A percentile compares a stretch with the other conserved stretches of the same genome.
phyloP scores from a whole-genome alignment of 2,113 vertebrate genomes.

The Trachemys scripta region DNA sequence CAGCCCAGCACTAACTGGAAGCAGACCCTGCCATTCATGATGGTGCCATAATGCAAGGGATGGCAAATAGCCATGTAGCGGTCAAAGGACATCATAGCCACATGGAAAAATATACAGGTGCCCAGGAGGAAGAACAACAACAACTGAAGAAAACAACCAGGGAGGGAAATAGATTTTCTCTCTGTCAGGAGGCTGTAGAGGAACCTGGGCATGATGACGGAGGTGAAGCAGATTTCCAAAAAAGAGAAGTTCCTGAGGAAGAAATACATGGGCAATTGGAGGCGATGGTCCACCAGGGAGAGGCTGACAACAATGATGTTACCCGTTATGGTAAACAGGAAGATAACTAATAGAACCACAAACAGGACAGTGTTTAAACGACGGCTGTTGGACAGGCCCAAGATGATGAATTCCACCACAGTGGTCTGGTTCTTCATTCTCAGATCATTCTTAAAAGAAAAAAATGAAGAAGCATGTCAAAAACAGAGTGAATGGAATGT shows the following conservation, averaged over 20 bases:
- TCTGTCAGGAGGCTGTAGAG: not conserved
- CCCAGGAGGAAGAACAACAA: no score
- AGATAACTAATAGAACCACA: not conserved
- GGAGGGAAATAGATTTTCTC: not conserved
- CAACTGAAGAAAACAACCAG: no score
- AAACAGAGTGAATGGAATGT: no score
- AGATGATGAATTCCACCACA: not conserved
- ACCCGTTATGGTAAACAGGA: not conserved
- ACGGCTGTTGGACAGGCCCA: not conserved
- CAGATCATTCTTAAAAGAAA: no score
- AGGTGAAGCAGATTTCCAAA: constrained; percentile 45
- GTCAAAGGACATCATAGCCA: not conserved
- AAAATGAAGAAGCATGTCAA: no score
- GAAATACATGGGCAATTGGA: constrained; percentile 33
- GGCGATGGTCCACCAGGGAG: not conserved
- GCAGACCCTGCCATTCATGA: not conserved
- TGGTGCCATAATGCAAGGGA: not conserved
- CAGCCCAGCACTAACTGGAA: not conserved
- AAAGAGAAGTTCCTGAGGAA: constrained; percentile 37
- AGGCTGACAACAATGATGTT: constrained; percentile 15
- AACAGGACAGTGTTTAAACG: not conserved
- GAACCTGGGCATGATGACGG: not conserved
- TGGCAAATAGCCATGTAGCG: not conserved
- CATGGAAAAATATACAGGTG: not conserved
- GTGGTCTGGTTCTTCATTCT: not conserved